Percentiles rank a stretch among this genome's conserved stretches.
phyloP scores from a whole-genome alignment of 2,797 vertebrate genomes.

The Cyclura pinguis region DNA sequence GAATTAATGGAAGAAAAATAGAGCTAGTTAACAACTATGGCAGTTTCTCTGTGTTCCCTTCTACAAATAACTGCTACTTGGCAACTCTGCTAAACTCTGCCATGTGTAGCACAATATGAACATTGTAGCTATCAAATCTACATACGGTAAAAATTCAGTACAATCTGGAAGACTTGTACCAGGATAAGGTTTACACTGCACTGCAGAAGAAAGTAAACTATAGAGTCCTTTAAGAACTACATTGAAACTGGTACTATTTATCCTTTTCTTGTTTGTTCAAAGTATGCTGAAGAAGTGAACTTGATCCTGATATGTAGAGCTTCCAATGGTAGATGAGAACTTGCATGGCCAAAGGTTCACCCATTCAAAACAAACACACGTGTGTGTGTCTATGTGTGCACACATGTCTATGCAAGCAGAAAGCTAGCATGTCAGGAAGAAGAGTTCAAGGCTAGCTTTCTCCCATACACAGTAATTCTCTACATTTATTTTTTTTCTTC shows the following conservation, averaged over 20 bases:
- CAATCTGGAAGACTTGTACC: background rate
- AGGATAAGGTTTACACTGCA: background rate
- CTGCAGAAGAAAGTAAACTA: background rate
- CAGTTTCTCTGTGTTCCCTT: conserved; percentile 16
- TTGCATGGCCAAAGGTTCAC: too few species aligned
- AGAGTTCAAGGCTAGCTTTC: background rate
- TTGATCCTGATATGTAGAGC: background rate
- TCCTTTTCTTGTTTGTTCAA: background rate
- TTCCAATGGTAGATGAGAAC: background rate
- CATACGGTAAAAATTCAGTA: background rate
- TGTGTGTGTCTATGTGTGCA: too few species aligned
- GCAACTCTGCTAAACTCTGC: background rate
- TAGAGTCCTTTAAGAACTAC: background rate
- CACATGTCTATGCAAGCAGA: background rate
- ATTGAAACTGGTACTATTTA: background rate
- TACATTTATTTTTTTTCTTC: background rate
- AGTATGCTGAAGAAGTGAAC: background rate
- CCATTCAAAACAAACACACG: background rate
- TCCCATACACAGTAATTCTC: background rate
- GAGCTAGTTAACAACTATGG: background rate
- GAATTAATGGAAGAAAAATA: background rate
- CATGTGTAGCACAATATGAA: background rate
- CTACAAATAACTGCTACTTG: conserved; percentile 11
- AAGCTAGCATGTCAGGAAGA: background rate
- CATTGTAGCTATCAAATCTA: background rate